Evolutionary conservation across 2,113 vertebrate species (phyloP).

Genomic region (Rhodinocichla rosea): DNA sequence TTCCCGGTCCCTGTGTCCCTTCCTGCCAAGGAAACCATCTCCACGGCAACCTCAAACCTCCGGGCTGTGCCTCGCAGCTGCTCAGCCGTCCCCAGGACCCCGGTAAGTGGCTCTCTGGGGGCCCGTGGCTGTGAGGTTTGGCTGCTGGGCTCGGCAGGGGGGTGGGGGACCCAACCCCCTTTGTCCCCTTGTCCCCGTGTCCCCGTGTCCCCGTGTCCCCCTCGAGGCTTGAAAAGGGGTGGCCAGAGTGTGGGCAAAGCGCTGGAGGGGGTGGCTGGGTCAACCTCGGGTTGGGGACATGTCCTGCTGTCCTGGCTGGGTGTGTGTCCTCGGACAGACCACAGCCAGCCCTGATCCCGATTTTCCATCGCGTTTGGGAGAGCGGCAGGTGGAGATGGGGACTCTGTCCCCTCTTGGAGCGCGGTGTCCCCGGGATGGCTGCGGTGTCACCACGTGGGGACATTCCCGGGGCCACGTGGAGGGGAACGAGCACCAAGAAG

Average conservation of each 20-base stretch:
- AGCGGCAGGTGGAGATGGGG: background rate
- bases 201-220: background rate
- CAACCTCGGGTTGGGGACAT: rapidly evolving
- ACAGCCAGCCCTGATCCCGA: rapidly evolving
- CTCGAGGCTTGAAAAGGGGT: background rate
- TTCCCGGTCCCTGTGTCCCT: background rate
- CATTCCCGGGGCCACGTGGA: background rate
- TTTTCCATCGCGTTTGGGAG: rapidly evolving
- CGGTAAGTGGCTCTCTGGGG: background rate
- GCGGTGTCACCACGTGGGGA: rapidly evolving
- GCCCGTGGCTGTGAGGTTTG: background rate
- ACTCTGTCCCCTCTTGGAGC: rapidly evolving
- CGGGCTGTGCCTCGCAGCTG: background rate
- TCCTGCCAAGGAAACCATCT: constrained; percentile 43
- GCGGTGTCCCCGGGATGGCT: rapidly evolving
- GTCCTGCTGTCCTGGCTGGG: rapidly evolving
- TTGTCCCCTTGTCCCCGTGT: too few species aligned
- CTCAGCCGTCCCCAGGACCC: background rate
- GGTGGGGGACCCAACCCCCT: too few species aligned
- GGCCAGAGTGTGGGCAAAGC: rapidly evolving
- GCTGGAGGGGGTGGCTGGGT: background rate
- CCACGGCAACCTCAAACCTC: constrained; percentile 32
- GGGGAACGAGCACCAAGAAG: rapidly evolving
- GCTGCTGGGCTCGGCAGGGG: too few species aligned
- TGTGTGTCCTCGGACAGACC: rapidly evolving